Base-by-base conservation (phyloP, 1,140 invertebrate genomes). In the Aphelinus certus region DNA sequence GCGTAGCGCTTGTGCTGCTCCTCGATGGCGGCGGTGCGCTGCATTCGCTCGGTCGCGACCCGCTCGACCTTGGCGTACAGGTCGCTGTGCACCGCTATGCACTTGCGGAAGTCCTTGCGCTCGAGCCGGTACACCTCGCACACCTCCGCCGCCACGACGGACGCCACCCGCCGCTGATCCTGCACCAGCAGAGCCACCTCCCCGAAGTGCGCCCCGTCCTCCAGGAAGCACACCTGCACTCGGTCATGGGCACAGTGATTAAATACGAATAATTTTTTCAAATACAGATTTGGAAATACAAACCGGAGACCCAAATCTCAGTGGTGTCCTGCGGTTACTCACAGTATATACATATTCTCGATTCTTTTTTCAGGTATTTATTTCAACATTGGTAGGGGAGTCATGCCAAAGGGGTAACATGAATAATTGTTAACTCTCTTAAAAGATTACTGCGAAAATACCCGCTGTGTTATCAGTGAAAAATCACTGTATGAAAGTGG, bases 121-220 rank as follows among this genome's bases (percentile, higher is more conserved):
- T 86, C 82, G 0, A 88, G 71, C 48, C 85, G 82, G 74, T 87
- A 88, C 6, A 88, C 79, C 62, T 87, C 85, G 65, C 83, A 87
- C n/a, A 87, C 80, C 0, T 84, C 81, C 3, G 86, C 79, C 1
- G 86, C 85, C 0, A 88, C 72, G 0, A 88, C 80, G 42, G 79
- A 86, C 0, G 89, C 88, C 46, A 86, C 81, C 66, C 86, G 79
- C 9, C 83, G 76, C 61, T 84, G 82, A 71, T 89, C 85, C 45
- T 83, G 80, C 2, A 87, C 79, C 1, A 88, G 63, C 7, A 89
- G 78, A 0, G 89, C 88, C 46, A 89, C 81, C 79, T 90, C 89
- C 0, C 90, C 90, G 73, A 90, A 90, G 81, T 89, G 81, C 0
- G 86, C 87, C 1, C 89, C 90, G 75, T 90, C 89, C 42, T 88